Evolutionary conservation across 2,797 vertebrate genomes (phyloP).

Genomic region (Gobio occitaniae): DNA sequence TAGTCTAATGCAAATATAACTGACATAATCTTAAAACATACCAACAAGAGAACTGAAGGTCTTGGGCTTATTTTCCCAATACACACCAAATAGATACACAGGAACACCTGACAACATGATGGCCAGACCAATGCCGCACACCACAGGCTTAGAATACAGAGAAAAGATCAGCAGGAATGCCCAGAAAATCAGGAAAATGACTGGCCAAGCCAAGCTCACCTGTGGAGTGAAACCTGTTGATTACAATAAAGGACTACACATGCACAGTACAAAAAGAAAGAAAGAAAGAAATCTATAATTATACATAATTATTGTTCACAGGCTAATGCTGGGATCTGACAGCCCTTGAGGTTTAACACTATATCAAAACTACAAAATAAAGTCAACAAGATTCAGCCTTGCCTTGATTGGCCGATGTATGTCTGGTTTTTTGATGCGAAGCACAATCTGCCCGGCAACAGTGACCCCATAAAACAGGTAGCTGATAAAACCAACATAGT

Average conservation of each 20-base stretch:
- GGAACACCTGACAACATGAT: conserved; percentile 83
- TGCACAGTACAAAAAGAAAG: neutral
- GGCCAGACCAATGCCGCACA: conserved; percentile 80
- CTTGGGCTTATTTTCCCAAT: conserved; percentile 80
- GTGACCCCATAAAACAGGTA: conserved; percentile 85
- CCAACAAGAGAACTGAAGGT: conserved; percentile 74
- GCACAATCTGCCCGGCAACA: conserved; percentile 80
- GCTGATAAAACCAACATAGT: conserved; percentile 85
- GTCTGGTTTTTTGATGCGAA: conserved; percentile 78
- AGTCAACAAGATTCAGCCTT: conserved; percentile 30
- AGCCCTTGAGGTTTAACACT: neutral
- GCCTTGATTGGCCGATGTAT: conserved; percentile 81
- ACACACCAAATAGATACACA: conserved; percentile 80
- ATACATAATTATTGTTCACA: conserved; percentile 2
- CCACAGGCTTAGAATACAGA: conserved; percentile 80
- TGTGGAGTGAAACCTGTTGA: conserved; percentile 54
- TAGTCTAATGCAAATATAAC: neutral
- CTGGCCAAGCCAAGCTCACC: conserved; percentile 79
- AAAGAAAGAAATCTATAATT: neutral
- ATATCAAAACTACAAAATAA: neutral
- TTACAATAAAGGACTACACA: neutral
- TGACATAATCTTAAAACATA: conserved; percentile 60
- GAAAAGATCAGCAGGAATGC: conserved; percentile 82
- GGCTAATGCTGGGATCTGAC: neutral
- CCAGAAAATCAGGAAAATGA: conserved; percentile 77